These are phyloP conservation scores for Aegithalos caudatus DNA, from an alignment of 2,113 vertebrate species.

Conservation along the genomic window DNA sequence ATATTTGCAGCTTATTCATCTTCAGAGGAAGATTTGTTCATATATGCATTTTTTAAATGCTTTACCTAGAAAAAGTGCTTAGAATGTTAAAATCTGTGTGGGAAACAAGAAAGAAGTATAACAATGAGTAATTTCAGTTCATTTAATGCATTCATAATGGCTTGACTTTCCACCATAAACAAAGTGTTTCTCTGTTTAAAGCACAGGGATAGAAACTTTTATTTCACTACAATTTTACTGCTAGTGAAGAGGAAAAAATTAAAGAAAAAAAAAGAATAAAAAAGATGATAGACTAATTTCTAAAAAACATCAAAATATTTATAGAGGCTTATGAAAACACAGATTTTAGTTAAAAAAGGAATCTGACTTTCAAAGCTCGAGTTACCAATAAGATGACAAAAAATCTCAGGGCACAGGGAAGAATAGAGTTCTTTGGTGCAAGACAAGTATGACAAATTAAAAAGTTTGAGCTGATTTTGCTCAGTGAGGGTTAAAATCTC, in stretches of 20 bases:
- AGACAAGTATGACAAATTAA: not conserved
- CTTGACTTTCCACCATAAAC: not conserved
- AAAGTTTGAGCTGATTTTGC: not conserved
- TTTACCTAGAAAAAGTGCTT: not conserved
- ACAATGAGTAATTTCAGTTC: not conserved
- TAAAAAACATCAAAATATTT: not conserved
- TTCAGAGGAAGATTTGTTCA: not conserved
- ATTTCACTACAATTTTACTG: not conserved
- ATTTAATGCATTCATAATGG: not conserved
- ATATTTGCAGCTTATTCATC: not conserved
- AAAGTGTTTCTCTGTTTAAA: not conserved
- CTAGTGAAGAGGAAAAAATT: not conserved
- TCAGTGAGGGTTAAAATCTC: not conserved
- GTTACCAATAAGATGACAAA: not conserved
- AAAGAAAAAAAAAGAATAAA: rapidly evolving
- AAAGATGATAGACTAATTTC: rapidly evolving
- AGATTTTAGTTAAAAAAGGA: not conserved
- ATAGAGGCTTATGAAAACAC: not conserved
- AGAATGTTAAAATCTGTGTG: not conserved
- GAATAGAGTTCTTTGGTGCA: not conserved
- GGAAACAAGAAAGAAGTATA: not conserved
- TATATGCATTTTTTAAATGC: not conserved
- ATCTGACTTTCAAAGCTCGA: not conserved
- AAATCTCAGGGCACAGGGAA: not conserved
- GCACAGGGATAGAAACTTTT: not conserved